These are phyloP conservation scores for Tachysurus vachellii DNA, from an alignment of 2,113 vertebrate genomes.

Conservation along the genomic window DNA sequence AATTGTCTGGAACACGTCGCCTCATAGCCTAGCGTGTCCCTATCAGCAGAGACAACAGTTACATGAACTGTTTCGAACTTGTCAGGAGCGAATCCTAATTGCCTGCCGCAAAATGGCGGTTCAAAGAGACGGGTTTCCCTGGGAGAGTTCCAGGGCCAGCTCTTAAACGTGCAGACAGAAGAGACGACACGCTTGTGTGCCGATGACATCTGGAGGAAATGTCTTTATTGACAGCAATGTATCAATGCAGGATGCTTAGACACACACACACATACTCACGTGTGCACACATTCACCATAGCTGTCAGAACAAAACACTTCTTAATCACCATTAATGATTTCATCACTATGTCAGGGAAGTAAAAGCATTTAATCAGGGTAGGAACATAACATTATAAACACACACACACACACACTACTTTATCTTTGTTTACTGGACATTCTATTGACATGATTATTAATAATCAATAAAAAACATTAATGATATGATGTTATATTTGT, in stretches of 20 bases:
- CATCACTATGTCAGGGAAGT: conserved; percentile 69
- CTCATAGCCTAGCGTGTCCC: conserved; percentile 72
- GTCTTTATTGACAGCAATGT: conserved; percentile 81
- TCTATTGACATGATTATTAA: not conserved
- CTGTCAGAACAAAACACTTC: conserved; percentile 74
- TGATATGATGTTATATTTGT: too few species aligned
- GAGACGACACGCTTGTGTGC: conserved; percentile 77
- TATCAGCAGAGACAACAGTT: conserved; percentile 80
- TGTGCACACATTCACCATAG: conserved; percentile 47
- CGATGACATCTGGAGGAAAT: conserved; percentile 83
- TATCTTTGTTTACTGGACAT: not conserved
- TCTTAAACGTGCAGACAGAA: conserved; percentile 74
- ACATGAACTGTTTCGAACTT: conserved; percentile 84
- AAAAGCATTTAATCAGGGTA: conserved; percentile 48
- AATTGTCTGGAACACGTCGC: conserved; percentile 78
- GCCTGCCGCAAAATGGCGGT: conserved; percentile 77
- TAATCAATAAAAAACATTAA: too few species aligned
- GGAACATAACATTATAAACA: conserved; percentile 42
- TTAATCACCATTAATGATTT: conserved; percentile 80
- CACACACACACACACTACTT: conserved; percentile 21
- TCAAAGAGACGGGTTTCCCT: conserved; percentile 82
- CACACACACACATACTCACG: conserved; percentile 2
- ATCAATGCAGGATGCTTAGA: conserved; percentile 69
- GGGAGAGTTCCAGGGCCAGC: conserved; percentile 77
- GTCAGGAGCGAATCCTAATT: conserved; percentile 82